phyloP scores from a whole-genome alignment of 2,797 vertebrate species.

The Lagorchestes hirsutus region DNA sequence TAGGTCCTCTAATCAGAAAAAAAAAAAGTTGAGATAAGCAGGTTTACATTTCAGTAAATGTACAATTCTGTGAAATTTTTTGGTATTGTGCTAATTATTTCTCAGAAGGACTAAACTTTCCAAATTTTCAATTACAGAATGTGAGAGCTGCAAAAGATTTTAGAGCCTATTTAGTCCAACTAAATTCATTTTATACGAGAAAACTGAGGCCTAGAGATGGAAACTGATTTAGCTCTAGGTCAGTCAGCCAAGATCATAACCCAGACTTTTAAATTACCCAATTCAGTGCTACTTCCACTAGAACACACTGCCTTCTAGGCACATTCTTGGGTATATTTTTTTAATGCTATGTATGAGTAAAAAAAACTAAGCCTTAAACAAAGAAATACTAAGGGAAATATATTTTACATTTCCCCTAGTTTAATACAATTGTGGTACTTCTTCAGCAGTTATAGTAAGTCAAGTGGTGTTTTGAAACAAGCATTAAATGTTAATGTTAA shows the following conservation, averaged over 20 bases:
- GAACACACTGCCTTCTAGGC: neutral
- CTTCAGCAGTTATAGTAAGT: neutral
- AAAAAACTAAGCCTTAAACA: neutral
- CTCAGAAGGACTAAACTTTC: neutral
- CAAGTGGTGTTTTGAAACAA: neutral
- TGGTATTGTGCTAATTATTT: neutral
- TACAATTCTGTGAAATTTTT: neutral
- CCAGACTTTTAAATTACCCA: neutral
- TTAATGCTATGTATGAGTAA: neutral
- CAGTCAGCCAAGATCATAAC: neutral
- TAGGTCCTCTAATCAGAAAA: neutral
- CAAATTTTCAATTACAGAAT: neutral
- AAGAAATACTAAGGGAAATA: neutral
- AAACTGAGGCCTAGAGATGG: neutral
- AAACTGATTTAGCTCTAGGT: neutral
- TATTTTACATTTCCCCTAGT: neutral
- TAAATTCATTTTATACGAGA: neutral
- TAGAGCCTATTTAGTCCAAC: neutral
- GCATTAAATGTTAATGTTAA: constrained; percentile 19
- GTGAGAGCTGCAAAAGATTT: neutral
- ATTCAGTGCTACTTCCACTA: neutral
- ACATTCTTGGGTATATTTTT: neutral
- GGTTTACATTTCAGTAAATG: neutral
- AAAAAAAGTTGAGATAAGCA: neutral
- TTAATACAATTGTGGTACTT: neutral